A percentile compares a stretch with the other conserved stretches of the same genome.
Conservation (phyloP, 2,113 vertebrate genomes). For the Parus major region DNA sequence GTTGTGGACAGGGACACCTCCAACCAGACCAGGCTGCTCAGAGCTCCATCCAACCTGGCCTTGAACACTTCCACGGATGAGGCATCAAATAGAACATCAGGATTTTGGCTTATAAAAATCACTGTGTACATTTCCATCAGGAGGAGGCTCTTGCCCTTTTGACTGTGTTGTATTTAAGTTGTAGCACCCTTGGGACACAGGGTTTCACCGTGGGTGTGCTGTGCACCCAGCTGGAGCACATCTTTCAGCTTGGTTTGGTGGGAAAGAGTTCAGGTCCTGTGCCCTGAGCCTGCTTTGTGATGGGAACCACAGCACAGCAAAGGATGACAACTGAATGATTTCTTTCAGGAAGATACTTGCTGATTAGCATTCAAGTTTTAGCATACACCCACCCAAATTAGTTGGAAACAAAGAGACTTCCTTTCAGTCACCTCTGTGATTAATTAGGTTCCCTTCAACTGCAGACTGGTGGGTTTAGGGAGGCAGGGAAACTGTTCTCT, state of each 20-base stretch:
- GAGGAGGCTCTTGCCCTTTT: background rate
- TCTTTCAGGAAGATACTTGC: background rate
- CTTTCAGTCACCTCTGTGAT: background rate
- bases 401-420: background rate
- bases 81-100: background rate
- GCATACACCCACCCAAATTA: background rate
- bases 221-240: background rate
- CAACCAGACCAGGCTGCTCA: background rate
- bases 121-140: background rate
- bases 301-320: background rate
- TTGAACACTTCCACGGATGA: background rate
- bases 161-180: background rate
- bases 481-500: background rate
- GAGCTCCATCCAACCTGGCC: background rate
- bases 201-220: background rate
- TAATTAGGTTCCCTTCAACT: background rate
- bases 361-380: background rate
- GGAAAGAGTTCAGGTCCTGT: background rate
- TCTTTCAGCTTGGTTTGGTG: background rate
- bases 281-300: background rate
- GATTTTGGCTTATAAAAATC: background rate
- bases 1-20: background rate
- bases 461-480: constrained; percentile 9
- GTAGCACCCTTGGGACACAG: background rate
- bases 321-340: background rate